Percentiles rank a stretch among this genome's conserved stretches.
phyloP scores from a whole-genome alignment of 2,113 vertebrate species.

The Eonycteris spelaea region DNA sequence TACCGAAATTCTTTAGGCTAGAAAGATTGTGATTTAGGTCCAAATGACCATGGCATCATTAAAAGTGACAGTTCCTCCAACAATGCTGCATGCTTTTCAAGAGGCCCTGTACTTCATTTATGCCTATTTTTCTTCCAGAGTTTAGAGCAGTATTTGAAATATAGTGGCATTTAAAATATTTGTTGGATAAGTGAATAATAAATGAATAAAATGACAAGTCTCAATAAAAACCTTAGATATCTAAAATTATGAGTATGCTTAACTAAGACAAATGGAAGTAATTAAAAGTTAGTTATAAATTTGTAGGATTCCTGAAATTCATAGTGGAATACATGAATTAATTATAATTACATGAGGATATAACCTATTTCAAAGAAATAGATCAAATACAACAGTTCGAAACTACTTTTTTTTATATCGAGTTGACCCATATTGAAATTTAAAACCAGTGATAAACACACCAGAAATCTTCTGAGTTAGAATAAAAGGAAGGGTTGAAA shows the following conservation, averaged over 20 bases:
- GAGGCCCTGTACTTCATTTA: neutral
- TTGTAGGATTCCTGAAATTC: neutral
- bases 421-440: neutral
- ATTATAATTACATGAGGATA: neutral
- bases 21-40: neutral
- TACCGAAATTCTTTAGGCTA: neutral
- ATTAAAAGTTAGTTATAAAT: neutral
- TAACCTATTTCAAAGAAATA: constrained; percentile 2
- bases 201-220: neutral
- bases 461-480: neutral
- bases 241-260: neutral
- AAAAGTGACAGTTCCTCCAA: too few relatives aligned
- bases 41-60: rapidly evolving
- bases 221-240: neutral
- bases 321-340: neutral
- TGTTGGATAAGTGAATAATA: neutral
- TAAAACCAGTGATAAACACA: neutral
- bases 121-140: neutral
- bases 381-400: neutral
- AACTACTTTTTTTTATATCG: neutral
- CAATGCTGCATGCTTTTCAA: neutral
- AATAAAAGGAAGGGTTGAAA: neutral
- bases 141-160: neutral
- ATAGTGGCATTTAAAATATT: neutral
- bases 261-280: neutral